A percentile compares a stretch with the other conserved stretches of the same genome.
Conservation (phyloP, 2,797 vertebrate species). For the Lutjanus argentimaculatus region DNA sequence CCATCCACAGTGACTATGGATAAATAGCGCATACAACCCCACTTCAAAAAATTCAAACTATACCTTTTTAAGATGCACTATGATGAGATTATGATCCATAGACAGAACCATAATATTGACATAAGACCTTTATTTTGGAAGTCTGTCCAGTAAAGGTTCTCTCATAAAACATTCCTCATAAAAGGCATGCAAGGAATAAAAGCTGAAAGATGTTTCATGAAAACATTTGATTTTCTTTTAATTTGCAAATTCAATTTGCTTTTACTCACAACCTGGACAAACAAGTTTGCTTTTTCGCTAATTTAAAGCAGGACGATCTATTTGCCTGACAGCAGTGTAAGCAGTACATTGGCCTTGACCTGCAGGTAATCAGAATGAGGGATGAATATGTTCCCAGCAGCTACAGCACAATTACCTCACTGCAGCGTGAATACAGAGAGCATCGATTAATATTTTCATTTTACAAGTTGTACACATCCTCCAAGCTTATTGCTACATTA, state of each 20-base stretch:
- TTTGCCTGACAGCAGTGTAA: background rate
- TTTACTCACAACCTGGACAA: background rate
- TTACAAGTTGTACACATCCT: background rate
- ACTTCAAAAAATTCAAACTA: too few species aligned
- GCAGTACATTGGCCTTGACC: background rate
- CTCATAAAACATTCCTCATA: background rate
- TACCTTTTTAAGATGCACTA: background rate
- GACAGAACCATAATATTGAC: constrained; percentile 1
- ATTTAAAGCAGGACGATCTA: constrained; percentile 1
- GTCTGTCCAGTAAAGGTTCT: background rate
- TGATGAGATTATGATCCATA: background rate
- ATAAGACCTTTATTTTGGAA: background rate
- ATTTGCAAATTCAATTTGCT: constrained; percentile 13
- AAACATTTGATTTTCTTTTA: background rate
- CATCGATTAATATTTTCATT: background rate
- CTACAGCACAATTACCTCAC: constrained; percentile 31
- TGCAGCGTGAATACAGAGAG: constrained; percentile 26
- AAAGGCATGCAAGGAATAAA: background rate
- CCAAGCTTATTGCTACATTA: background rate
- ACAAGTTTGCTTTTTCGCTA: background rate
- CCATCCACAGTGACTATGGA: too few species aligned
- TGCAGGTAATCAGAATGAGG: constrained; percentile 23
- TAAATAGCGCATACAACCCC: too few species aligned
- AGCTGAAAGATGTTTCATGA: background rate
- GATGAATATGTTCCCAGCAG: constrained; percentile 24